A percentile compares a stretch with the other conserved stretches of the same genome.
These are phyloP conservation scores for Augiades crinisus DNA, from an alignment of 2,888 invertebrate genomes.

Conservation along the genomic window DNA sequence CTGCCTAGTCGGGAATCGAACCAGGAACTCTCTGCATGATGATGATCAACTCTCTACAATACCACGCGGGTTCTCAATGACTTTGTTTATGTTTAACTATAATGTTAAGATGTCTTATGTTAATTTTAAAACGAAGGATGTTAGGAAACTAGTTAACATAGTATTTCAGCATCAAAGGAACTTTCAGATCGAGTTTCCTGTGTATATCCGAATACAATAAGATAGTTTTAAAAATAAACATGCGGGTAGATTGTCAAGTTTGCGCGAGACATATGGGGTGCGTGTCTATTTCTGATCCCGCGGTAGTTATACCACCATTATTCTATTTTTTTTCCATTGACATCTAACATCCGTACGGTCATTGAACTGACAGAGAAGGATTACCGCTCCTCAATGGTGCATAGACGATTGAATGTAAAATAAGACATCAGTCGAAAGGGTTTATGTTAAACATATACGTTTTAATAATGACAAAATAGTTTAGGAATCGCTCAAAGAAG, in stretches of 20 bases:
- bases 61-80: no score
- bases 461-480: background rate
- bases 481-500: no score
- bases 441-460: background rate
- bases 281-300: slow-evolving; percentile 61
- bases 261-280: slow-evolving; percentile 65
- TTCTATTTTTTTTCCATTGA: slow-evolving; percentile 53
- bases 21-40: no score
- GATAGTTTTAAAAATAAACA: slow-evolving; percentile 70
- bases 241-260: slow-evolving; percentile 73
- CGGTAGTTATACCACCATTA: slow-evolving; percentile 59
- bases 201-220: slow-evolving; percentile 69
- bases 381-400: slow-evolving; percentile 33
- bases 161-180: slow-evolving; percentile 35
- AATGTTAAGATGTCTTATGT: no score
- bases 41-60: no score
- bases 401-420: slow-evolving; percentile 39
- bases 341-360: slow-evolving; percentile 40
- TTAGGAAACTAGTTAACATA: slow-evolving; percentile 20
- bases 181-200: slow-evolving; percentile 44
- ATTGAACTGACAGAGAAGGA: slow-evolving; percentile 41
- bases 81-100: no score
- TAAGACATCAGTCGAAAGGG: slow-evolving; percentile 18
- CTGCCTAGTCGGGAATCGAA: no score
- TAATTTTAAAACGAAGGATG: no score